These are phyloP conservation scores for Myotis davidii DNA, from an alignment of 2,113 vertebrate species.

Conservation along the genomic window DNA sequence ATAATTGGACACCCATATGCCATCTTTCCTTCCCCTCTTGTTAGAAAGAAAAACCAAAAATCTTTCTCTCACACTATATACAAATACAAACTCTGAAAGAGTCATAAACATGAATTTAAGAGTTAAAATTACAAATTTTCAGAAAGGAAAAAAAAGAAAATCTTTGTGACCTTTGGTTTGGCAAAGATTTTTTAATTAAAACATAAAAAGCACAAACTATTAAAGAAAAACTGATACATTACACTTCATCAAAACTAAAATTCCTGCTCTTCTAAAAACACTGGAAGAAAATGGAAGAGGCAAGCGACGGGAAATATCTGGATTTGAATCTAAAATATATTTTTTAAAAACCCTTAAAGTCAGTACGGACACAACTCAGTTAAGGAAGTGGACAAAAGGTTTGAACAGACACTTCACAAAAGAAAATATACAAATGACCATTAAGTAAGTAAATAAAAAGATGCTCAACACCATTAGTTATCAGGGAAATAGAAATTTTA, in stretches of 20 bases:
- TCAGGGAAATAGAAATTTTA: background rate
- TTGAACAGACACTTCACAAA: background rate
- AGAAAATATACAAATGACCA: background rate
- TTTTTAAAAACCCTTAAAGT: background rate
- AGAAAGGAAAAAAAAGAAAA: background rate
- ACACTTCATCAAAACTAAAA: background rate
- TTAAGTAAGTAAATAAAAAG: background rate
- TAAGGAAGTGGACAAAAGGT: background rate
- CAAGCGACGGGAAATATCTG: background rate
- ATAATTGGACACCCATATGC: background rate
- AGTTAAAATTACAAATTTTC: background rate
- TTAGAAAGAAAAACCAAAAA: background rate
- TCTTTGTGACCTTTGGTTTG: background rate
- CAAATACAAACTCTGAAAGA: background rate
- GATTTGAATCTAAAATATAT: background rate
- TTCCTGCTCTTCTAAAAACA: background rate
- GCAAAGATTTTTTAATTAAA: slow-evolving; percentile 9
- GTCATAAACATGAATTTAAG: background rate
- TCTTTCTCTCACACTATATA: background rate
- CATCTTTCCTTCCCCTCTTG: too few species aligned
- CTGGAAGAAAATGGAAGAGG: background rate
- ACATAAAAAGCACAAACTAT: background rate
- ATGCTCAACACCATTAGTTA: background rate
- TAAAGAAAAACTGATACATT: background rate
- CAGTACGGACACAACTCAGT: background rate